Conservation (phyloP, 2,888 invertebrate species). For the Spatulosminthurus flaviceps region DNA sequence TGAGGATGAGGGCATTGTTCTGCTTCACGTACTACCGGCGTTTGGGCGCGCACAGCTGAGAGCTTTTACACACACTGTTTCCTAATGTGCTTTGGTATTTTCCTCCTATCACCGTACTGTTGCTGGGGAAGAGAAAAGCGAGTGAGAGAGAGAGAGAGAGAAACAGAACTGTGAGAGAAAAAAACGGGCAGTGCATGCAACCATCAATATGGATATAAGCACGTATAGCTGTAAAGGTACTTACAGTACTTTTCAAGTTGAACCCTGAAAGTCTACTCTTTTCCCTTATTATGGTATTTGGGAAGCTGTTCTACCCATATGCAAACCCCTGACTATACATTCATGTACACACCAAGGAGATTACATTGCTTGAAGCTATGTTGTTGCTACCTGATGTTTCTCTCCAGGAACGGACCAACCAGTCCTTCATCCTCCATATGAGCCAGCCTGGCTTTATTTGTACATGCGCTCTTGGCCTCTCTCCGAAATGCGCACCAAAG, state of each 20-base stretch:
- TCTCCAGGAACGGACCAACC: conserved; percentile 37
- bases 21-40: conserved; percentile 31
- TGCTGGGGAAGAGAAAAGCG: conserved; percentile 5
- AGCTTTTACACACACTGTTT: conserved; percentile 24
- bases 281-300: not conserved
- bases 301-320: conserved; percentile 3
- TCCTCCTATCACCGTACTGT: conserved; percentile 5
- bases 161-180: not conserved
- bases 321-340: not conserved
- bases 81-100: conserved; percentile 18
- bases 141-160: not conserved
- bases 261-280: not conserved
- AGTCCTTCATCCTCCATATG: conserved; percentile 34
- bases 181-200: conserved; percentile 12
- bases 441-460: conserved; percentile 55
- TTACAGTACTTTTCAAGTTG: not conserved
- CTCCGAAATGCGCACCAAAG: conserved; percentile 50
- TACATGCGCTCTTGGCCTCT: conserved; percentile 57
- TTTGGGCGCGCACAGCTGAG: conserved; percentile 50
- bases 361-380: conserved; percentile 33
- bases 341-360: conserved; percentile 12
- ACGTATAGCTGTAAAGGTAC: conserved; percentile 13
- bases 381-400: conserved; percentile 43
- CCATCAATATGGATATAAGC: not conserved
- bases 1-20: conserved; percentile 51